Conservation (phyloP, 2,888 invertebrate genomes). For the Heliothis peltigera region DNA sequence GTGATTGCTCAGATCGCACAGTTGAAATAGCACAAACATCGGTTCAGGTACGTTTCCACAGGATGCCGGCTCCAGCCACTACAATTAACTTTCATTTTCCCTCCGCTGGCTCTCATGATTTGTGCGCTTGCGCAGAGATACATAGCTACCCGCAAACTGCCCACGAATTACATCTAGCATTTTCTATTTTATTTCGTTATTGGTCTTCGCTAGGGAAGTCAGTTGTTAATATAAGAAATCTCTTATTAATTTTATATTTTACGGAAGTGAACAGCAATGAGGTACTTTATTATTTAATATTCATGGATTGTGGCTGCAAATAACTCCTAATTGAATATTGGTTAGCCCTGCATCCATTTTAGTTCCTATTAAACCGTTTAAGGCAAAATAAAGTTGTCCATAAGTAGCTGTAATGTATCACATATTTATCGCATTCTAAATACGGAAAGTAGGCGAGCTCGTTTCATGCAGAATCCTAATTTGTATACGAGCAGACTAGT, state of each 20-base stretch:
- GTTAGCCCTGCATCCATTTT: neutral
- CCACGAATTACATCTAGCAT: neutral
- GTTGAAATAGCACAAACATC: neutral
- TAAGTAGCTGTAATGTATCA: neutral
- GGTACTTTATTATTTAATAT: slow-evolving; percentile 5
- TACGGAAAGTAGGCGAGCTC: slow-evolving; percentile 32
- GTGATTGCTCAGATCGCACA: slow-evolving; percentile 2
- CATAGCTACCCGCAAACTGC: neutral
- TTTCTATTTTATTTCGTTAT: slow-evolving; percentile 32
- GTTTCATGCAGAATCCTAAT: slow-evolving; percentile 39
- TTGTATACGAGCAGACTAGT: slow-evolving; percentile 36
- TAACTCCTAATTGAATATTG: neutral
- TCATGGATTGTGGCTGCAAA: neutral
- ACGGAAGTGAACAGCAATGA: neutral
- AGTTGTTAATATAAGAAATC: slow-evolving; percentile 26
- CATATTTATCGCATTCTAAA: slow-evolving; percentile 22
- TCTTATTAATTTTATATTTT: slow-evolving; percentile 11
- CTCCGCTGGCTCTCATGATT: slow-evolving; percentile 7
- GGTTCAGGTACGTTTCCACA: slow-evolving; percentile 2
- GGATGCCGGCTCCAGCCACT: slow-evolving; percentile 5
- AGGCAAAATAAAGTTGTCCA: neutral
- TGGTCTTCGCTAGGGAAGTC: slow-evolving; percentile 6
- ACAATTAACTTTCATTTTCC: slow-evolving; percentile 41
- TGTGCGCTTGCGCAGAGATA: slow-evolving; percentile 12
- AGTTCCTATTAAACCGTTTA: slow-evolving; percentile 1